Base-by-base conservation (phyloP, 2,888 invertebrate species). In the Dysmachus trigonus region DNA sequence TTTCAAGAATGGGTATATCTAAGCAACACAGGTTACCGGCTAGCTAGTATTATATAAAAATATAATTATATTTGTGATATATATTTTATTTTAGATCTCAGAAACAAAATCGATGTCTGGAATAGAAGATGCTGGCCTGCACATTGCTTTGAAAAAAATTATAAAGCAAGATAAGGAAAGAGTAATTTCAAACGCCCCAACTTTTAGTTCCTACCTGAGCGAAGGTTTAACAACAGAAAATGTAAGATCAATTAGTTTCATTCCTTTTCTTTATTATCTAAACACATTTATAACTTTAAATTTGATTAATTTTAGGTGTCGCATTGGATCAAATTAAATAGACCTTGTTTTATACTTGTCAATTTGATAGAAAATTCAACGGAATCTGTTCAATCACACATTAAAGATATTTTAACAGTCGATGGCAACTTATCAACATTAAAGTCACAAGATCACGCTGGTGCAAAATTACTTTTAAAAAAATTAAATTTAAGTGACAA, bases 101-200 rank as follows among this genome's bases (percentile, higher is more conserved):
- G 62, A 27, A 62, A 3, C 22, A 7, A 62, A 31, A 73, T n/a
- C 10, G 2, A 8, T 73, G 15, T 81, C 88, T 0, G 95, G 95
- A 0, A 93, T 97, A 15, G 97, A 97, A 91, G 95, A 96, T 89
- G 93, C 95, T 0, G 97, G 96, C 10, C 92, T 96, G 86, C 96
- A 97, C 91, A 94, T 95, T 93, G 94, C 94, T 87, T 91, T 97
- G 41, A 97, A 96, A 90, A 96, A 96, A 91, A 92, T 97, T 15
- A 94, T 96, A 15, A 93, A 93, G 86, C 91, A 94, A 84, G 96
- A 96, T 89, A 94, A 94, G 88, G 92, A 92, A 13, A 91, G 92
- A 51, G 86, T 89, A 0, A 89, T 91, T 85, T 92, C 91, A 73
- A 90, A 91, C 3, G 91, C 92, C 8, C 90, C 91, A 8, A 94